A percentile compares a stretch with the other conserved stretches of the same genome.
Evolutionary conservation across 2,113 vertebrate genomes (phyloP).

Genomic region (Setophaga petechia): DNA sequence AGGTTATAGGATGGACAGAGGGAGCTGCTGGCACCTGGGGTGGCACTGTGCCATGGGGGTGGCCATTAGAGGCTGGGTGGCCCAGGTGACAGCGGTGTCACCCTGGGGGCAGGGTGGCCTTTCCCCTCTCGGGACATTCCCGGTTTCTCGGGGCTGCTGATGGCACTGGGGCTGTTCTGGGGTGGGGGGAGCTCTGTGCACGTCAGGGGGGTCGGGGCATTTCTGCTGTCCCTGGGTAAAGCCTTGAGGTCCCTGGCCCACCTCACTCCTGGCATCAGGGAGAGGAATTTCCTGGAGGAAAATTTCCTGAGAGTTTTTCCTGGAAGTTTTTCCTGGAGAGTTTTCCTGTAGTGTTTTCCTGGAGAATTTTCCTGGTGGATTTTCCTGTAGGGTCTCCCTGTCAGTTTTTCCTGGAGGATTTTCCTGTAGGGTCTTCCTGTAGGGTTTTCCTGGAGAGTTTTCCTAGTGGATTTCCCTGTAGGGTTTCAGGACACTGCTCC

Average conservation of each 20-base stretch:
- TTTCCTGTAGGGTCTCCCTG: not conserved
- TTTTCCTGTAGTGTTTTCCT: not conserved
- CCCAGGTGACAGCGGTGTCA: not conserved
- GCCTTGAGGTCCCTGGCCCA: not conserved
- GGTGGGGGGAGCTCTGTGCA: too few relatives aligned
- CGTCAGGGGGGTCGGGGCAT: rapidly evolving
- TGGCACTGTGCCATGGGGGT: rapidly evolving
- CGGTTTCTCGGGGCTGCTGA: not conserved
- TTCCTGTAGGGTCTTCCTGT: not conserved
- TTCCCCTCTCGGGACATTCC: rapidly evolving
- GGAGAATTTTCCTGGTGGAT: not conserved
- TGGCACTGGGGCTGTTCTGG: not conserved
- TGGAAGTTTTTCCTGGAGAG: rapidly evolving
- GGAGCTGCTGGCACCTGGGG: not conserved
- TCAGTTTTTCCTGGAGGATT: not conserved
- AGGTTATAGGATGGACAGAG: not conserved
- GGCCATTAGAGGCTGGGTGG: rapidly evolving
- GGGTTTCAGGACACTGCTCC: not conserved
- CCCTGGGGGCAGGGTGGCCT: not conserved
- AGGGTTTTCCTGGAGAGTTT: not conserved
- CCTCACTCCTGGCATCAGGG: not conserved
- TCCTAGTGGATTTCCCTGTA: not conserved
- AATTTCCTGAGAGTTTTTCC: not conserved
- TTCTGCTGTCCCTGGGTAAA: not conserved
- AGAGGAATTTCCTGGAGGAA: too few relatives aligned